Conservation (phyloP, 2,113 vertebrate genomes). For the pig (Sus scrofa) region T2T-Sscrofa CM000812.6:122899501-122900000, state of each 20-base stretch:
- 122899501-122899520: too few relatives aligned
- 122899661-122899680: slow-evolving; percentile 38
- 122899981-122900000: too few relatives aligned
- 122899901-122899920: too few relatives aligned
- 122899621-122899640: not conserved
- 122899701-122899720: not conserved
- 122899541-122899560: too few relatives aligned
- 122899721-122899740: slow-evolving; percentile 35
- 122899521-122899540: too few relatives aligned
- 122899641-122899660: not conserved
- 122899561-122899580: too few relatives aligned
- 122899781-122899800: slow-evolving; percentile 41
- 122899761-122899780: slow-evolving; percentile 62
- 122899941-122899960: too few relatives aligned
- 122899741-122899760: slow-evolving; percentile 52
- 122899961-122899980: too few relatives aligned
- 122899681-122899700: not conserved
- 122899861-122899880: slow-evolving; percentile 62
- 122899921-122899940: too few relatives aligned
- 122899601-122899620: not conserved
- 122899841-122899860: slow-evolving; percentile 26
- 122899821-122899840: slow-evolving; percentile 11
- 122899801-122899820: slow-evolving; percentile 36
- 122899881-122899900: slow-evolving; percentile 40
- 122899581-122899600: not conserved